Evolutionary conservation across 2,113 vertebrate species (phyloP).

Genomic region (Sus scrofa): T2T-Sscrofa CM000818.6:71759501-71760000

Average conservation of each 20-base stretch:
- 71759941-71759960: too few relatives aligned
- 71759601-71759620: neutral
- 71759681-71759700: neutral
- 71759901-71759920: too few relatives aligned
- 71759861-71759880: too few relatives aligned
- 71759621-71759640: neutral
- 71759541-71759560: neutral
- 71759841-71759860: neutral
- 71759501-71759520: slow-evolving; percentile 37
- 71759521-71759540: neutral
- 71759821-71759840: neutral
- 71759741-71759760: neutral
- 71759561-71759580: slow-evolving; percentile 28
- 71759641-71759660: neutral
- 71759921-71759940: too few relatives aligned
- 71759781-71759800: neutral
- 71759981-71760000: too few relatives aligned
- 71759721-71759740: neutral
- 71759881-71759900: too few relatives aligned
- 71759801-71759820: neutral
- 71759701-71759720: slow-evolving; percentile 24
- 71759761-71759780: neutral
- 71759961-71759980: too few relatives aligned
- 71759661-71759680: neutral
- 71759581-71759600: neutral